Base-by-base conservation (phyloP, 2,888 invertebrate genomes). In the Hylaea fasciaria region DNA sequence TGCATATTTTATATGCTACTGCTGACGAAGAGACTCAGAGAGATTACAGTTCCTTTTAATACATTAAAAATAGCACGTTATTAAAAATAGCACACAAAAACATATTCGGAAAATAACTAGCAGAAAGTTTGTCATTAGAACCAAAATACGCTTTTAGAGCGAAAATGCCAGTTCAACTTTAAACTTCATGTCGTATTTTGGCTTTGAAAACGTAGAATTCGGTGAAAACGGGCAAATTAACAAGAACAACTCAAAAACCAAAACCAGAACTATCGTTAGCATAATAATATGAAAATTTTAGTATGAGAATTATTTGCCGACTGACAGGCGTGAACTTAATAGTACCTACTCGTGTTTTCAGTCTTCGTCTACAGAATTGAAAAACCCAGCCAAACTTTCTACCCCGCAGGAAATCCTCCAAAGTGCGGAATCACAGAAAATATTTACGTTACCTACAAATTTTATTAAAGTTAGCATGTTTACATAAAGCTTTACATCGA, bases 1-100 rank as follows among this genome's bases (percentile, higher is more conserved):
- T 60, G 59, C 59, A 51, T 66, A 60, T 65, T 68, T 68, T 40
- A 64, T 52, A 51, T 46, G 29, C 43, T 28, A 35, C 51, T 41
- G 39, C 47, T 32, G n/a, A 16, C 37, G 47, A 49, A 54, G 29
- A 50, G 39, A 62, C 53, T 53, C 45, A 45, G 29, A 40, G 46
- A 48, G 48, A 51, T 57, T 48, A 49, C 47, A 57, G 47, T 57
- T 52, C 35, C 45, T 57, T 40, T 56, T 46, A 51, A 46, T 47
- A 29, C 22, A 39, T 61, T 54, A 39, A 49, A 41, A 60, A 51
- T 54, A 48, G 45, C 22, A 35, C 35, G n/a, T 40, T 43, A 17
- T 13, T 41, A 32, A 48, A 43, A 29, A 14, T 16, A 3, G 14
- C 28, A 14, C n/a, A 5, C 0, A 54, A 17, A 28, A 28, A 49